phyloP scores from a whole-genome alignment of 2,113 vertebrate genomes.

The Columbina picui region DNA sequence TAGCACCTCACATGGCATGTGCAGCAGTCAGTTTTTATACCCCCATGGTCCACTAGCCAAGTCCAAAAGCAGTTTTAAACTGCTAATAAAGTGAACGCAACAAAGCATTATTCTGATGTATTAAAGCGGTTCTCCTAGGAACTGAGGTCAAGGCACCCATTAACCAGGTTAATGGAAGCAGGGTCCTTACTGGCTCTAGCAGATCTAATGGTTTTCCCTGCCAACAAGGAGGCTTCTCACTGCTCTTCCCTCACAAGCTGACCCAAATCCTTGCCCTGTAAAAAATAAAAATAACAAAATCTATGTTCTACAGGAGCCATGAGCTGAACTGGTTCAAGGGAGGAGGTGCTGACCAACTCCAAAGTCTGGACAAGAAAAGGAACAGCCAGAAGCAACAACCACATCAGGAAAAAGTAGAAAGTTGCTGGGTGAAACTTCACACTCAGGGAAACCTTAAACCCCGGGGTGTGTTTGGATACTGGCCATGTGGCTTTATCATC shows the following conservation, averaged over 20 bases:
- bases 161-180: constrained; percentile 8
- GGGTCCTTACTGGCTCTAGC: neutral
- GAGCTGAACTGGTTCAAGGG: neutral
- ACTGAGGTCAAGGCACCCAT: neutral
- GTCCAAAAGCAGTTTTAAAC: neutral
- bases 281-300: neutral
- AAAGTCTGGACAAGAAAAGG: neutral
- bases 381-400: neutral
- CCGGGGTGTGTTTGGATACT: neutral
- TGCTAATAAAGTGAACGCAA: neutral
- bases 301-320: neutral
- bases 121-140: neutral
- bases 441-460: neutral
- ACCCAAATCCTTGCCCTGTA: neutral
- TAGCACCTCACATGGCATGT: neutral
- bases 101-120: neutral
- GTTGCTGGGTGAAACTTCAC: neutral
- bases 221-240: neutral
- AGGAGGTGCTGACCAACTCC: neutral
- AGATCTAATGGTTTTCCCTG: neutral
- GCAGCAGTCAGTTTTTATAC: neutral
- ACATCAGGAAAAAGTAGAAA: neutral
- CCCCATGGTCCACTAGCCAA: neutral
- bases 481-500: neutral
- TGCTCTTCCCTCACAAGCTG: neutral